These are phyloP conservation scores for Cybosia mesomella DNA, from an alignment of 2,888 invertebrate species.

Conservation along the genomic window DNA sequence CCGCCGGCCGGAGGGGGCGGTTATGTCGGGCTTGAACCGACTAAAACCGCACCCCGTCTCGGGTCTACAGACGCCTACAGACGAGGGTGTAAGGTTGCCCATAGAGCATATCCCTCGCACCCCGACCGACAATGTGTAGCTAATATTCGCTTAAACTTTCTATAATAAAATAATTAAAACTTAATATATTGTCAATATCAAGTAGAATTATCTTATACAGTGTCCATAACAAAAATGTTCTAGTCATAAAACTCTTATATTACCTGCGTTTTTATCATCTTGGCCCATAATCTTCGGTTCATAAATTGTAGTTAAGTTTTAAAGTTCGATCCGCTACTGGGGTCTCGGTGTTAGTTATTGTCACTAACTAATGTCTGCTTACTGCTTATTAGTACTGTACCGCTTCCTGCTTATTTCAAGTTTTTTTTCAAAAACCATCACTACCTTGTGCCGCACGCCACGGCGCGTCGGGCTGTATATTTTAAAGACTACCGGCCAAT, in stretches of 20 bases:
- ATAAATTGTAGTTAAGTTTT: constrained; percentile 43
- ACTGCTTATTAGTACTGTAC: constrained; percentile 20
- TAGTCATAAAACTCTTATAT: constrained; percentile 45
- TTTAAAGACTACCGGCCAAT: constrained; percentile 1
- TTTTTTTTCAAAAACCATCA: constrained; percentile 6
- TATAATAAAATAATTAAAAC: not conserved
- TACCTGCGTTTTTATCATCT: constrained; percentile 49
- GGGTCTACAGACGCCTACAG: too few relatives aligned
- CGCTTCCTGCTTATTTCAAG: constrained; percentile 20
- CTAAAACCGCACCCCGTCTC: too few relatives aligned
- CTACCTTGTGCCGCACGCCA: not conserved
- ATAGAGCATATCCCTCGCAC: too few relatives aligned
- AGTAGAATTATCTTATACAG: too few relatives aligned
- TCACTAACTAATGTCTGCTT: constrained; percentile 37
- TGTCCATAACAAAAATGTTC: too few relatives aligned
- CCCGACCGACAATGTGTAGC: not conserved
- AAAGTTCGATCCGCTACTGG: constrained; percentile 57
- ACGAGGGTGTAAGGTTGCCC: too few relatives aligned
- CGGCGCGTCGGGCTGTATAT: not conserved
- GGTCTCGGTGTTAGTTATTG: constrained; percentile 53
- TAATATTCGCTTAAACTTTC: not conserved
- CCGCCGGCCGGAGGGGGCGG: too few relatives aligned
- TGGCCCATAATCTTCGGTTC: constrained; percentile 38
- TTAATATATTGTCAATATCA: too few relatives aligned
- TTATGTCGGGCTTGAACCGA: too few relatives aligned